Percentiles rank a stretch among this genome's conserved stretches.
Evolutionary conservation across 2,888 invertebrate genomes (phyloP).

Genomic region (Cartodere bifasciata): DNA sequence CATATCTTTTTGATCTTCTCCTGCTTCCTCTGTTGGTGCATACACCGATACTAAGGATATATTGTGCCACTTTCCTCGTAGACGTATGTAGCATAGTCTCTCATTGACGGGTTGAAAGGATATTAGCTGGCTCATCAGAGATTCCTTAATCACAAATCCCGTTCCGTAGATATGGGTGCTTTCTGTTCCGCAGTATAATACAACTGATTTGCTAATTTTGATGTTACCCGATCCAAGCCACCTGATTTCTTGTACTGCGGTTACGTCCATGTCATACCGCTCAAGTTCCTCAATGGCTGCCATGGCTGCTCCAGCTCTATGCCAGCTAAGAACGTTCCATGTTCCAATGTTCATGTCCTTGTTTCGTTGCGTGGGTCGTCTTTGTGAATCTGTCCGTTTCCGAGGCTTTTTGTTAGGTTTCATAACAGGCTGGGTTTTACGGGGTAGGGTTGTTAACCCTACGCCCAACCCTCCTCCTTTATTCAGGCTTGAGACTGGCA

Average conservation of each 20-base stretch:
- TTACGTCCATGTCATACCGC: conserved; percentile 1
- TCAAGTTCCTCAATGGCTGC: not conserved
- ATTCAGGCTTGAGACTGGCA: conserved; percentile 3
- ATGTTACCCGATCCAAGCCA: not conserved
- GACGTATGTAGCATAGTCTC: conserved; percentile 1
- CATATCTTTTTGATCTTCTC: not conserved
- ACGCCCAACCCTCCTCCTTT: conserved; percentile 3
- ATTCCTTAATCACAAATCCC: too few relatives aligned
- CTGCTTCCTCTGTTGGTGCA: conserved; percentile 4
- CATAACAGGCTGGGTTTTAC: too few relatives aligned
- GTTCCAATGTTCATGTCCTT: conserved; percentile 1
- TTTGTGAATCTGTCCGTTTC: too few relatives aligned
- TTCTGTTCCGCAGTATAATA: conserved; percentile 3
- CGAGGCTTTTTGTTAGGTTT: too few relatives aligned
- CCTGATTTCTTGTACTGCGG: conserved; percentile 2
- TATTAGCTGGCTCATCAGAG: too few relatives aligned
- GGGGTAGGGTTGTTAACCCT: too few relatives aligned
- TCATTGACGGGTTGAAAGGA: not conserved
- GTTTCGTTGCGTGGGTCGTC: not conserved
- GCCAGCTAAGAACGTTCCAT: conserved; percentile 4
- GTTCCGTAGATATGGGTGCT: conserved; percentile 1
- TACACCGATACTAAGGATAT: conserved; percentile 4
- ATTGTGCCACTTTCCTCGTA: not conserved
- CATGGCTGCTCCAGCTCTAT: conserved; percentile 4
- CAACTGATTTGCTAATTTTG: not conserved